These are phyloP conservation scores for Temnopleurus reevesii DNA, from an alignment of 53 echinoderm and acorn worm species.

Conservation along the genomic window DNA sequence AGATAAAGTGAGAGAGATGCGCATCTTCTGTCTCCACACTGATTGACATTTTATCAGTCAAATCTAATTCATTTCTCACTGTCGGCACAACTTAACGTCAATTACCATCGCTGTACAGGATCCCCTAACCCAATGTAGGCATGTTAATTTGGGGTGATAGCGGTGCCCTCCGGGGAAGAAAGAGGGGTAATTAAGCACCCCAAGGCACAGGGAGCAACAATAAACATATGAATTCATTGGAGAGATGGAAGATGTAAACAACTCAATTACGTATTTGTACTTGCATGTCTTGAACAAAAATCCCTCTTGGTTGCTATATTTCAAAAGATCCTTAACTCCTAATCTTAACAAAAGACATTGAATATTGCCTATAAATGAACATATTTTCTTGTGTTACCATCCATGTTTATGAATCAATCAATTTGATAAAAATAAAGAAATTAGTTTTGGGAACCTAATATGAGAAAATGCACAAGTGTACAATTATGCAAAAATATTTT, in stretches of 20 bases:
- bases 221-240: neutral
- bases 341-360: too few relatives aligned
- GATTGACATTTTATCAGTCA: conserved; percentile 45
- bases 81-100: conserved; percentile 8
- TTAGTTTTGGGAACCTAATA: too few relatives aligned
- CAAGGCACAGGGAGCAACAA: neutral
- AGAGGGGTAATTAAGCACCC: conserved; percentile 19
- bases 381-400: too few relatives aligned
- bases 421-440: too few relatives aligned
- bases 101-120: conserved; percentile 21
- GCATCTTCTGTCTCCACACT: neutral
- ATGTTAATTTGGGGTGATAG: conserved; percentile 20
- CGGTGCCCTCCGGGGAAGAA: neutral
- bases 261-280: neutral
- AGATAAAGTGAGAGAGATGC: too few relatives aligned
- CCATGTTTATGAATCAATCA: too few relatives aligned
- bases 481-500: too few relatives aligned
- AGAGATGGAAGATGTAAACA: neutral
- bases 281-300: neutral
- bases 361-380: too few relatives aligned
- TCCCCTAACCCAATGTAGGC: neutral
- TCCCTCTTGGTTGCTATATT: too few relatives aligned
- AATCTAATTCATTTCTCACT: conserved; percentile 43
- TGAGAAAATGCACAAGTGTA: too few relatives aligned
- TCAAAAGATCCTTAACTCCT: too few relatives aligned